Base-by-base conservation (phyloP, 1,140 invertebrate genomes). In the Ips nitidus region DNA sequence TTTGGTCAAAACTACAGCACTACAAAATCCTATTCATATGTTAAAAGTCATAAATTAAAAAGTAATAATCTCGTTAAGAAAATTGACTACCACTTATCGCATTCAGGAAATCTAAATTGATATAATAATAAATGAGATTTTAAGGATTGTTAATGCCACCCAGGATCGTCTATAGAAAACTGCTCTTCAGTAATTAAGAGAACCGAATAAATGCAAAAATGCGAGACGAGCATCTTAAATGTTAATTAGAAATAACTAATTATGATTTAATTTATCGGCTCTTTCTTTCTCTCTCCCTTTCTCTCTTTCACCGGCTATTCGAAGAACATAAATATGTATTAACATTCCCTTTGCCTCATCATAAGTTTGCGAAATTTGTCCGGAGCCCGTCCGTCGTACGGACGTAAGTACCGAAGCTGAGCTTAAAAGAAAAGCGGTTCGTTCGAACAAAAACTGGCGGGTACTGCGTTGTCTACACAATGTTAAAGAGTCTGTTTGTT, bases 401-500 rank as follows among this genome's bases (percentile, higher is more conserved):
- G 40, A 36, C 37, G 41, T 61, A 60, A 68, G 58, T 52, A 61
- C 6, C 65, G 55, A 56, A 55, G 59, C 47, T 50, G 43, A 45
- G 43, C 60, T 64, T 58, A 56, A 64, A 70, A 70, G 68, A 70
- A 70, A 70, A 70, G 60, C 43, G 52, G 60, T 0, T 58, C 68
- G 57, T 41, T n/a, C 1, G 37, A 36, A 57, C 42, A 71, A 61
- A 66, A 62, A 71, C 62, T 41, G 47, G 45, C 56, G 50, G 56
- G 3, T 47, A 42, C 58, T 36, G 66, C 42, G 66, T 72, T 64
- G 66, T 69, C 71, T 72, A 64, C 66, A 68, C 62, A 72, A 72
- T 68, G 71, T 69, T 66, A 65, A 72, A 68, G 66, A 72, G 65
- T 72, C 67, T 72, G 71, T 72, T 72, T 72, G 66, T 72, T 72